Percentiles rank a stretch among this genome's conserved stretches.
Evolutionary conservation across 2,797 vertebrate genomes (phyloP).

Genomic region (Semaprochilodus insignis): DNA sequence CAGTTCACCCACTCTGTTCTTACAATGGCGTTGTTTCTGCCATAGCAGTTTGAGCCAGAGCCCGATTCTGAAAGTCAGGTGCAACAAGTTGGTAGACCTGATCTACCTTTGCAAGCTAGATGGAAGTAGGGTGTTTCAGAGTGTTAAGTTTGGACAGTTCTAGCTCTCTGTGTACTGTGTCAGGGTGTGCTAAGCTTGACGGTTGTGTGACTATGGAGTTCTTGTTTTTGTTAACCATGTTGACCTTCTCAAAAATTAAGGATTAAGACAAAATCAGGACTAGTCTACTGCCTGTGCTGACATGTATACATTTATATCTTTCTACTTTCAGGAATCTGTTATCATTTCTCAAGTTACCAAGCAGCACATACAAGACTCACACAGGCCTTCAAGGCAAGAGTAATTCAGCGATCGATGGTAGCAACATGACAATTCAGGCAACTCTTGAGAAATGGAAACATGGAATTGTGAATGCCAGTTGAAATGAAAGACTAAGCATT

Average conservation of each 20-base stretch:
- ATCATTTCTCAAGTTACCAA: not conserved
- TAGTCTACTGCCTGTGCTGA: not conserved
- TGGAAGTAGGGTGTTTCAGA: too few species aligned
- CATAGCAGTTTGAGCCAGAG: too few species aligned
- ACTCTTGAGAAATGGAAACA: not conserved
- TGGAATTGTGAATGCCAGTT: not conserved
- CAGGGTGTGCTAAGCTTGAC: too few species aligned
- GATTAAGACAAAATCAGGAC: constrained; percentile 9
- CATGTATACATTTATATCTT: not conserved
- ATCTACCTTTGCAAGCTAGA: too few species aligned
- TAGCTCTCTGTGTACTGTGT: too few species aligned
- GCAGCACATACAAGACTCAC: not conserved
- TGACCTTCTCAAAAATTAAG: not conserved
- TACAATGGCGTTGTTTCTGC: too few species aligned
- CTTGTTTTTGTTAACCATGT: too few species aligned
- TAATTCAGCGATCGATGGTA: not conserved
- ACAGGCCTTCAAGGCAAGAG: not conserved
- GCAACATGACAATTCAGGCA: not conserved
- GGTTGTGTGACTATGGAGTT: too few species aligned
- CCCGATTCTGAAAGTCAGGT: too few species aligned
- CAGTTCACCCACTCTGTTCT: too few species aligned
- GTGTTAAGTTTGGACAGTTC: too few species aligned
- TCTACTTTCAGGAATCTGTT: not conserved
- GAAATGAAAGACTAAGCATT: constrained; percentile 1
- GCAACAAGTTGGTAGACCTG: too few species aligned